phyloP scores from a whole-genome alignment of 2,888 invertebrate species.

The Meteorus colon region DNA sequence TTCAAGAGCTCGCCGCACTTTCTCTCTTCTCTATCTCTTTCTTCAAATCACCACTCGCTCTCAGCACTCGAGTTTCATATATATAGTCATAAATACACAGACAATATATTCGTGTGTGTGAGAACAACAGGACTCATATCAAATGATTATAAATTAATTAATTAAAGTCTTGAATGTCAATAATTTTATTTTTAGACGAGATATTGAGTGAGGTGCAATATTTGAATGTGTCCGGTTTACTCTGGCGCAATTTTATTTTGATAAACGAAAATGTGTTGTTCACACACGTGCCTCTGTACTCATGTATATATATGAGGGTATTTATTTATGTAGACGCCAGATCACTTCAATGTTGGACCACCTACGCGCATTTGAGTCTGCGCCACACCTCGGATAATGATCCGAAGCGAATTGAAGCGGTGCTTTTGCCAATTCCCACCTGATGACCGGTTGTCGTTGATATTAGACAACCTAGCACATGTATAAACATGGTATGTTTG shows the following conservation, averaged over 20 bases:
- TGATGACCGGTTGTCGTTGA: constrained; percentile 42
- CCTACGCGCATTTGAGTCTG: constrained; percentile 60
- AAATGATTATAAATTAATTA: no score
- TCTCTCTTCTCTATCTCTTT: background rate
- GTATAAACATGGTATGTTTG: background rate
- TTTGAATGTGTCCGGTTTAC: constrained; percentile 18
- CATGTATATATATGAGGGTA: background rate
- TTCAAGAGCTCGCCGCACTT: background rate
- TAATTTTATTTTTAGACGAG: no score
- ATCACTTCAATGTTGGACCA: constrained; percentile 57
- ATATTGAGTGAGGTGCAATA: background rate
- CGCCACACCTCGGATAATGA: constrained; percentile 70
- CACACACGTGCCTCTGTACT: constrained; percentile 36
- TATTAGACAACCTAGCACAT: constrained; percentile 8
- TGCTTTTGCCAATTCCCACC: constrained; percentile 39
- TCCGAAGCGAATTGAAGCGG: constrained; percentile 61
- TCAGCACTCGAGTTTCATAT: no score
- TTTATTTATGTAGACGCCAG: constrained; percentile 22
- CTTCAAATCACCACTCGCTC: background rate
- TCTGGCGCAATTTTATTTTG: background rate
- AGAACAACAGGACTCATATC: no score
- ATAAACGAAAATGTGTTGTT: constrained; percentile 26
- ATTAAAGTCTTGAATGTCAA: no score
- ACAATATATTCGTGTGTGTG: no score
- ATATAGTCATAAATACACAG: background rate